These are phyloP conservation scores for Parnassius smintheus DNA, from an alignment of 2,888 invertebrate species.

Conservation along the genomic window DNA sequence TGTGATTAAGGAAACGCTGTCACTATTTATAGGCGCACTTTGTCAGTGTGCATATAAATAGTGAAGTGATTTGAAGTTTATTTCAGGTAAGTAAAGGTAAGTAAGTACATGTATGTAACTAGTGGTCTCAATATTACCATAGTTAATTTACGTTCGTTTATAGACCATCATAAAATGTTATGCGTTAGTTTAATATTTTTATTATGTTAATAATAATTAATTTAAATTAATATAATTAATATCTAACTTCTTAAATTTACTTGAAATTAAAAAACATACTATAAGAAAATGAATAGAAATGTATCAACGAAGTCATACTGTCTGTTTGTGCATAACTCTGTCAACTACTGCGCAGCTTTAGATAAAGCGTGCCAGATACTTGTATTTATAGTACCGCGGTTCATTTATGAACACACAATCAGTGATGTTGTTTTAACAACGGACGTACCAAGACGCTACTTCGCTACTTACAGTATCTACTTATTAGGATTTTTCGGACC, in stretches of 20 bases:
- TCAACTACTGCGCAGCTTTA: background rate
- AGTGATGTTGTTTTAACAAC: background rate
- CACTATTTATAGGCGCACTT: too few relatives aligned
- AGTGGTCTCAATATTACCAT: too few relatives aligned
- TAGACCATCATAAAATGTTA: too few relatives aligned
- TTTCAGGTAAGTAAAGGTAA: too few relatives aligned
- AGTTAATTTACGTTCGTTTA: too few relatives aligned
- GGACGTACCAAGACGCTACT: background rate
- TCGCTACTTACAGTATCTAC: background rate
- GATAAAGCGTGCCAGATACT: background rate
- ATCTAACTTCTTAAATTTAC: background rate
- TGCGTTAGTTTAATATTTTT: too few relatives aligned
- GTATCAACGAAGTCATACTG: background rate
- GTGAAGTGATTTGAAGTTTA: too few relatives aligned
- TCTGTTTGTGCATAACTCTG: background rate
- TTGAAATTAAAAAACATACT: background rate
- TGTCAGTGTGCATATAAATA: too few relatives aligned
- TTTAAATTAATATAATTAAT: background rate
- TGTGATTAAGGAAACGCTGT: too few relatives aligned
- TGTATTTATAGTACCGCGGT: background rate
- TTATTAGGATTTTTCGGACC: background rate
- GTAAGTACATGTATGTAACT: too few relatives aligned
- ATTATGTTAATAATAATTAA: background rate
- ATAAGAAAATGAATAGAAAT: background rate
- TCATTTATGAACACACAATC: background rate